Evolutionary conservation across 2,888 invertebrate genomes (phyloP).

Genomic region (Dione juno): DNA sequence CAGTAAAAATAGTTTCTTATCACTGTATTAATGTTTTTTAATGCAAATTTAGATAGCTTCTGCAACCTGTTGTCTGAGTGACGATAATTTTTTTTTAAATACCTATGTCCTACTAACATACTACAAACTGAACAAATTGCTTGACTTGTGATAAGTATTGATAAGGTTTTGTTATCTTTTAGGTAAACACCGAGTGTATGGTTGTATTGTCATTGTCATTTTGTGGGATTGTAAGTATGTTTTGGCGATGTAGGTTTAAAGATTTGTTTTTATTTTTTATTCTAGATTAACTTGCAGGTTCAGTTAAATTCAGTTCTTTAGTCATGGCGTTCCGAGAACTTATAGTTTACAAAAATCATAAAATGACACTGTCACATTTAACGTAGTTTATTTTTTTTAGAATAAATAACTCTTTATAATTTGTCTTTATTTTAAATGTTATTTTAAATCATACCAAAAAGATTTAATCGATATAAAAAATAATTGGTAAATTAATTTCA

Average conservation of each 20-base stretch:
- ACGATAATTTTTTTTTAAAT: slow-evolving; percentile 33
- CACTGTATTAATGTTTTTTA: slow-evolving; percentile 45
- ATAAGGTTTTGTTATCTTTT: slow-evolving; percentile 60
- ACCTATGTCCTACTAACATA: slow-evolving; percentile 65
- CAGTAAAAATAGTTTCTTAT: slow-evolving; percentile 34
- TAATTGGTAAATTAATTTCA: neutral
- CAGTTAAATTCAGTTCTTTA: no score
- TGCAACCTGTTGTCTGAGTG: slow-evolving; percentile 59
- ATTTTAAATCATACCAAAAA: no score
- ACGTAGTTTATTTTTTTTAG: no score
- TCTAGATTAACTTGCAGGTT: neutral
- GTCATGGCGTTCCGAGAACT: no score
- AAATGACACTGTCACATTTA: no score
- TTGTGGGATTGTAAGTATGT: neutral
- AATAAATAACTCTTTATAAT: no score
- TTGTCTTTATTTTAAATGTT: no score
- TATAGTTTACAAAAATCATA: no score
- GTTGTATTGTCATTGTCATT: slow-evolving; percentile 8
- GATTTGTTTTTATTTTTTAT: neutral
- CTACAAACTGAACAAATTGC: slow-evolving; percentile 57
- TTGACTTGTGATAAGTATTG: slow-evolving; percentile 55
- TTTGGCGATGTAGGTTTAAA: neutral
- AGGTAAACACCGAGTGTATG: slow-evolving; percentile 27
- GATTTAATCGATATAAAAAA: neutral
- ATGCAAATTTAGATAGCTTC: slow-evolving; percentile 69